Base-by-base conservation (phyloP, 2,888 invertebrate genomes). In the Falcaria lacertinaria region DNA sequence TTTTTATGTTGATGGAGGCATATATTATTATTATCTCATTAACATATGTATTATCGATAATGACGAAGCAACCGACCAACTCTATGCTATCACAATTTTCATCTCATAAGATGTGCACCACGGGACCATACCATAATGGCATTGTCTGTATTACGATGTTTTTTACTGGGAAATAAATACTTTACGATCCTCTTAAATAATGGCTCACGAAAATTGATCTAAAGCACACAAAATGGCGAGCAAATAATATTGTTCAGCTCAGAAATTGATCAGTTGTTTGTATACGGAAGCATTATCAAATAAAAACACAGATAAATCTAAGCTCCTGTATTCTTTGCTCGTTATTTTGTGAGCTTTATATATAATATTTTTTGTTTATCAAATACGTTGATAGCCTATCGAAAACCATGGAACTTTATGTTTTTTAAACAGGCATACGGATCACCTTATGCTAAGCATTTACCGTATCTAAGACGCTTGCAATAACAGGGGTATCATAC, bases 121-220 rank as follows among this genome's bases (percentile, higher is more conserved):
- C 55, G 57, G 58, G 60, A 57, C 47, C 38, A 47, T 50, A 39
- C 47, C 44, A 54, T 67, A 64, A 64, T 64, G 59, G 57, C 63
- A 68, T 69, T 73, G 70, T 69, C 66, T 52, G 58, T 60, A 61
- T 62, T 62, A 67, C 60, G 58, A 70, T 66, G 45, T 67, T 58
- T 72, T 72, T 72, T 73, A 72, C 57, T 60, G 51, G 56, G 58
- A 63, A 70, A 72, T 74, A 70, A 73, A 74, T 73, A 68, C 60
- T 74, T 74, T 73, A 74, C 67, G 72, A 69, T 45, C 57, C 40
- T 46, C 57, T 59, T 56, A 52, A 50, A 50, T 50, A 48, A 53
- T 51, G 51, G 47, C 45, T 48, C 55, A 53, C 55, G 57, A 53
- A 63, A 66, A 65, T 50, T 62, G 32, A n/a, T 44, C 16, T 44